phyloP scores from a whole-genome alignment of 2,113 vertebrate species.

The Thamnaconus septentrionalis region DNA sequence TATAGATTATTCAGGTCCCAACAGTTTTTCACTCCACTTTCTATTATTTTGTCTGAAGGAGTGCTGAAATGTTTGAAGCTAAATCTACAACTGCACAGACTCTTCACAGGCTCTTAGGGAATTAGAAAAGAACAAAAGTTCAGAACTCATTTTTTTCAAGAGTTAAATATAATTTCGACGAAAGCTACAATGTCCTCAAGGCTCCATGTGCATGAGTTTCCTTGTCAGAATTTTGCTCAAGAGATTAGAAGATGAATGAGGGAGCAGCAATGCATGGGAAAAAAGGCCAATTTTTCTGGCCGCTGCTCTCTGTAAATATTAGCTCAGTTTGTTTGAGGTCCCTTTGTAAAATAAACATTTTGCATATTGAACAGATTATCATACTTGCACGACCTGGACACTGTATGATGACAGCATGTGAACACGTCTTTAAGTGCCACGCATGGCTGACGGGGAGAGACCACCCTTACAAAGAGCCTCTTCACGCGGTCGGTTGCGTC shows the following conservation, averaged over 20 bases:
- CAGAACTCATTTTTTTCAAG: constrained; percentile 16
- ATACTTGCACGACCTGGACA: constrained; percentile 71
- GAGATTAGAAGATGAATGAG: constrained; percentile 71
- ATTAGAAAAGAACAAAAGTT: too few relatives aligned
- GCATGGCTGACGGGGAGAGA: constrained; percentile 53
- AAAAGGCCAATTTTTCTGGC: constrained; percentile 60
- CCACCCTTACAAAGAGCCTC: constrained; percentile 66
- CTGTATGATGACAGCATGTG: constrained; percentile 76
- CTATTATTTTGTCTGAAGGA: too few relatives aligned
- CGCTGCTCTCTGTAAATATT: constrained; percentile 75
- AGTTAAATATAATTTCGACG: constrained; percentile 38
- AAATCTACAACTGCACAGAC: too few relatives aligned
- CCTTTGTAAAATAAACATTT: constrained; percentile 74
- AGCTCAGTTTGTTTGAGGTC: constrained; percentile 74
- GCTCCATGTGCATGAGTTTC: constrained; percentile 51
- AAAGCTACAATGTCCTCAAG: constrained; percentile 33
- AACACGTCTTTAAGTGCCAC: constrained; percentile 66
- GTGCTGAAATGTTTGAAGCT: too few relatives aligned
- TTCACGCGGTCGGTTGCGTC: constrained; percentile 67
- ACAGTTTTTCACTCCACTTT: too few relatives aligned
- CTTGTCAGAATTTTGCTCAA: constrained; percentile 50
- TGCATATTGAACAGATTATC: constrained; percentile 77
- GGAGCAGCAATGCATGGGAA: constrained; percentile 70
- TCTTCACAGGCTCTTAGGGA: too few relatives aligned
- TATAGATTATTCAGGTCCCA: too few relatives aligned